phyloP scores from a whole-genome alignment of 2,113 vertebrate species.

The Peromyscus leucopus region DNA sequence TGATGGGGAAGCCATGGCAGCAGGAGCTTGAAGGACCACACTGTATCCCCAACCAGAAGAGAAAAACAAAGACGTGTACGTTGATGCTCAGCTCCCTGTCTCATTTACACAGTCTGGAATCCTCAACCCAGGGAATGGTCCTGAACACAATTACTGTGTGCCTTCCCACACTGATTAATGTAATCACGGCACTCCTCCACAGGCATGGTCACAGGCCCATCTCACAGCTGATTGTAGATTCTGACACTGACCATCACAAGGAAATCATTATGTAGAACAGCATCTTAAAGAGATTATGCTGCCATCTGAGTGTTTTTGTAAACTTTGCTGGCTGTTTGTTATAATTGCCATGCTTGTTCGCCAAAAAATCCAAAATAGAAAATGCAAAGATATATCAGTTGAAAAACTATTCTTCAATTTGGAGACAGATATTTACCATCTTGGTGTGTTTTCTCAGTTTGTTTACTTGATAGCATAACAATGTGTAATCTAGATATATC shows the following conservation, averaged over 20 bases:
- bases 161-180: background rate
- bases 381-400: background rate
- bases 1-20: background rate
- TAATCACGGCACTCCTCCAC: no score
- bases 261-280: background rate
- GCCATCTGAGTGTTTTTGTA: background rate
- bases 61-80: accelerated
- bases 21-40: background rate
- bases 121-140: background rate
- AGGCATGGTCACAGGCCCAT: background rate
- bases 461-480: background rate
- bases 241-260: background rate
- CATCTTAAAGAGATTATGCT: background rate
- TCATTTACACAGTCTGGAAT: background rate
- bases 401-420: constrained; percentile 16
- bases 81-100: no score
- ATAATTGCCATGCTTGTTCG: background rate
- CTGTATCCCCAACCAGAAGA: background rate
- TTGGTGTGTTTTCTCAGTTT: background rate
- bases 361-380: background rate
- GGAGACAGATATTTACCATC: background rate
- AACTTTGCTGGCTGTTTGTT: background rate
- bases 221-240: background rate
- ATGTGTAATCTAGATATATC: background rate
- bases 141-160: background rate